Evolutionary conservation across 2,113 vertebrate genomes (phyloP), one percentile per base, ranked within the genome.

Genomic region (Petrocephalus zakoni): DNA sequence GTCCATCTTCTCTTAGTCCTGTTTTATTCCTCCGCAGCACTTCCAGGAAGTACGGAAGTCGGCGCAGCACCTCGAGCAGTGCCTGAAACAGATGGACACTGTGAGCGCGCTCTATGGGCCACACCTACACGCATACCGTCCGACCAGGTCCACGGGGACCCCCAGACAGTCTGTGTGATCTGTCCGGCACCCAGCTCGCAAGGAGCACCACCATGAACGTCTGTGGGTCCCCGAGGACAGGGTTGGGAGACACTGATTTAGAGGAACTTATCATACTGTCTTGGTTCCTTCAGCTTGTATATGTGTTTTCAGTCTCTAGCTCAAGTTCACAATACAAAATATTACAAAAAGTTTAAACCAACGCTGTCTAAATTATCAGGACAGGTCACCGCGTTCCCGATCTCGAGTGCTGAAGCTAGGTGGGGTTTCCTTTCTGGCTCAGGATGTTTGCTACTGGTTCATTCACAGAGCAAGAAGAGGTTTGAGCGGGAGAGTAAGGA

Each of bases 81-180:
- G 97, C 94, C 98, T 97, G 97, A 99, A 99, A 93, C 97, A 98
- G 94, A 99, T 99, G 98, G 98, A 99, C 94, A 98, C 96, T 90
- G 98, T 99, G 93, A 98, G 98, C n/a, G 29, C 2, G 17, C 2
- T 21, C 53, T 29, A 21, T 13, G n/a, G 61, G 10, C 61, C 61
- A 8, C 72, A 29, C 34, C 15, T 75, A 9, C 5, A 42, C 34
- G 25, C 61, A 29, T 13, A 10, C 11, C 29, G 11, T 3, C n/a
- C 61, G 25, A 11, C 61, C 61, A 29, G 61, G n/a, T 5, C n/a
- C 61, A 13, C 1, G 4, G 10, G 2, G 10, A 13, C 10, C 61
- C 25, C n/a, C 61, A 64, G n/a, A 64, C 22, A 64, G 58, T 11
- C n/a, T n/a, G n/a, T 25, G 0, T 4, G 61, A 64, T 11, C 10